phyloP scores from a whole-genome alignment of 2,888 invertebrate species.

The Folsomia manolachei region DNA sequence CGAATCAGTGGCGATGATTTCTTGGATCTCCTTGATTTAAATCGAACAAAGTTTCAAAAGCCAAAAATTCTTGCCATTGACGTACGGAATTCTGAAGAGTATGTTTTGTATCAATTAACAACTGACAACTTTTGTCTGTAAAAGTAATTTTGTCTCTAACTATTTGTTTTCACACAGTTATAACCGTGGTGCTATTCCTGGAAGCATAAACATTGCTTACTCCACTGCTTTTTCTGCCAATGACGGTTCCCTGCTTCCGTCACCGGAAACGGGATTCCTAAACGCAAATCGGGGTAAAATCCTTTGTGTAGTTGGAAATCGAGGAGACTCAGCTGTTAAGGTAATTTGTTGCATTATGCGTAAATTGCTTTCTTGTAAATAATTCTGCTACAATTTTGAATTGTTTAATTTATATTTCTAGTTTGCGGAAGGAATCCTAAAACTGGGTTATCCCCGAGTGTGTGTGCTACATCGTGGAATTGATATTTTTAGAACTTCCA shows the following conservation, averaged over 20 bases:
- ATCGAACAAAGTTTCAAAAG: slow-evolving; percentile 52
- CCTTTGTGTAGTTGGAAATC: slow-evolving; percentile 74
- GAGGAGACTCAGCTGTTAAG: slow-evolving; percentile 66
- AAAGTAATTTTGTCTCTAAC: not conserved
- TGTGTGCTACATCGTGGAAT: slow-evolving; percentile 86
- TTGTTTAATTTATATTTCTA: slow-evolving; percentile 53
- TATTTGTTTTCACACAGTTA: slow-evolving; percentile 59
- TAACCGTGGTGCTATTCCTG: slow-evolving; percentile 72
- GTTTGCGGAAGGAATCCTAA: slow-evolving; percentile 83
- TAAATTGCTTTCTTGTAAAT: not conserved
- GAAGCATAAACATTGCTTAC: slow-evolving; percentile 85
- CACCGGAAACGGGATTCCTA: slow-evolving; percentile 59
- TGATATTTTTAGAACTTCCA: slow-evolving; percentile 63
- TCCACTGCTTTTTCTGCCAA: slow-evolving; percentile 67
- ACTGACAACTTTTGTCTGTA: too few relatives aligned
- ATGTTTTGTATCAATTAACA: too few relatives aligned
- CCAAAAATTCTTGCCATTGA: slow-evolving; percentile 66
- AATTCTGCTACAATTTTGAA: not conserved
- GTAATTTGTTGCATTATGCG: slow-evolving; percentile 51
- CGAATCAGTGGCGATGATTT: slow-evolving; percentile 83
- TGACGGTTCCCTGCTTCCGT: slow-evolving; percentile 67
- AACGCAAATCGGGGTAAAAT: slow-evolving; percentile 65
- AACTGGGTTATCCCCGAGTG: slow-evolving; percentile 72
- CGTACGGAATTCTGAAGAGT: slow-evolving; percentile 66
- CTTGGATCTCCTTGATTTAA: slow-evolving; percentile 65